These are phyloP conservation scores for Actinemys pallida DNA, from an alignment of 2,113 vertebrate species.

Conservation along the genomic window DNA sequence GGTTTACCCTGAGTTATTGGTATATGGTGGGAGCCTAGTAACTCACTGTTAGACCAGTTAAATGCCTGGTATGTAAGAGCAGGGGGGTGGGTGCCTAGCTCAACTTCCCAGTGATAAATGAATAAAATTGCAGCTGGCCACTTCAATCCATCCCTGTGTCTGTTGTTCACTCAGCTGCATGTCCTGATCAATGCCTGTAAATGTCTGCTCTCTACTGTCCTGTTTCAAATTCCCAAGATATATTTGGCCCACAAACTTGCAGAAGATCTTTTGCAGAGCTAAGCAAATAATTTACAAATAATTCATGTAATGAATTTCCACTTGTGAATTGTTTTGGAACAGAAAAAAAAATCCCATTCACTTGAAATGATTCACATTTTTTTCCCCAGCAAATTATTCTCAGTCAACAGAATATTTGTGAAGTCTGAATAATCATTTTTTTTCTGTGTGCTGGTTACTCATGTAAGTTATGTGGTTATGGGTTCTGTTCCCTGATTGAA, in stretches of 20 bases:
- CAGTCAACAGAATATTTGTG: neutral
- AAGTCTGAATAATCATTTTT: neutral
- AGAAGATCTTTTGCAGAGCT: neutral
- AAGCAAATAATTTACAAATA: neutral
- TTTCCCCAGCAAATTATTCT: neutral
- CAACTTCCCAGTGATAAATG: too few relatives aligned
- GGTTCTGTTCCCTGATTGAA: neutral
- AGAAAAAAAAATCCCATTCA: neutral
- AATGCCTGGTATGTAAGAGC: neutral
- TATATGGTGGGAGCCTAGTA: neutral
- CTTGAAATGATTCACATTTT: neutral
- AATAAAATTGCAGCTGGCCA: too few relatives aligned
- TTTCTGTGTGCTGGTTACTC: neutral
- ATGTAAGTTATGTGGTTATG: neutral
- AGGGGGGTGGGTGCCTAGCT: neutral
- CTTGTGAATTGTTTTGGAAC: neutral
- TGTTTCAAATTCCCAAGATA: neutral
- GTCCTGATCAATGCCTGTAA: neutral
- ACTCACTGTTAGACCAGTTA: neutral
- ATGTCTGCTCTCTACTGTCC: neutral
- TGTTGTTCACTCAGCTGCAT: too few relatives aligned
- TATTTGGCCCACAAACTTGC: neutral
- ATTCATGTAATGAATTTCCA: neutral
- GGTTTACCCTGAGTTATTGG: neutral
- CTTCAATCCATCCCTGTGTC: too few relatives aligned